Base-by-base conservation (phyloP, 2,888 invertebrate genomes). In the Temnothorax unifasciatus region DNA sequence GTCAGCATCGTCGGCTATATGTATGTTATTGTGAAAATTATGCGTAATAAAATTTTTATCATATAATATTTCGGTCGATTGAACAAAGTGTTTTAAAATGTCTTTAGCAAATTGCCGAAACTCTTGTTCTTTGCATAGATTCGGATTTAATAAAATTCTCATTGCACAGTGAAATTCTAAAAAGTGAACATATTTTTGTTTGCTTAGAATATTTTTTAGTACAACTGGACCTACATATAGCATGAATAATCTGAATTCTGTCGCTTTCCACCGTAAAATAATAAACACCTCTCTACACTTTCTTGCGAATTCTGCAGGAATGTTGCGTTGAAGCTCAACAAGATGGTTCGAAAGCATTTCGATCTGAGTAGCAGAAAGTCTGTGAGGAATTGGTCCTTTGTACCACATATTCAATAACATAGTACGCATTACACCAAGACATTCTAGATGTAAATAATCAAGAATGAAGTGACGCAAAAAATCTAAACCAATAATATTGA, bases 311-410 rank as follows among this genome's bases (percentile, higher is more conserved):
- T 68, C 25, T 25, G 9, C 18, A 25, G 47, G 29, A 68, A 66
- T 44, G 21, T 25, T 9, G 4, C 44, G 15, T 68, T 47, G 44
- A 68, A 68, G 25, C 4, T 68, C 9, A 47, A 68, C 47, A 47
- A 68, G 66, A 68, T 44, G 66, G 15, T 68, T 68, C 15, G 47
- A 47, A 8, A 68, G 15, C 18, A 68, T 44, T 47, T 68, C 29
- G 25, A 47, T 29, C 9, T 68, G 66, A 47, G 47, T 1, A 18
- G 44, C 66, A 8, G 47, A 47, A 44, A 68, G 44, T 68, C 66
- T 68, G 18, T 68, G 68, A 29, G 68, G 66, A 68, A 68, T 68
- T 68, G 68, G 11, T 29, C 47, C 68, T 8, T 68, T 47, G 29
- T 47, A 68, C 29, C 47, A 68, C 9, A 68, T 68, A 47, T 68